Conservation (phyloP, 2,888 invertebrate species). For the Embidobia sp. region DNA sequence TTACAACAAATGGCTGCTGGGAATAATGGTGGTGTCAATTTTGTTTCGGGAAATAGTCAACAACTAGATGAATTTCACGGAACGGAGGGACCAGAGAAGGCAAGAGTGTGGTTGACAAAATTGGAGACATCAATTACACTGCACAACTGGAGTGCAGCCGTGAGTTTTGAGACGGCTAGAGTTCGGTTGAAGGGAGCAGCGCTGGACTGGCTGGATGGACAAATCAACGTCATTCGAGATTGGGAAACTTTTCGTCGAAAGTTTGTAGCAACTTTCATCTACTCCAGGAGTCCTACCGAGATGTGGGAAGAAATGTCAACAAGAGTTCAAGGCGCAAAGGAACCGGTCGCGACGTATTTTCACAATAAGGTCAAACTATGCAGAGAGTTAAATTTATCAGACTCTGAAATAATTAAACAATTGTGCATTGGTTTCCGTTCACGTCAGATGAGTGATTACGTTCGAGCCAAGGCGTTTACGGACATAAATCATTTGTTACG, state of each 20-base stretch:
- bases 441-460: not conserved
- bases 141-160: not conserved
- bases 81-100: not conserved
- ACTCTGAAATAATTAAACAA: not conserved
- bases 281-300: not conserved
- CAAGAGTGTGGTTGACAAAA: not conserved
- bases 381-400: not conserved
- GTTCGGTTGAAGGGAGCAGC: not conserved
- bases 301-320: not conserved
- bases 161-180: not conserved
- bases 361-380: not conserved
- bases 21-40: too few relatives aligned
- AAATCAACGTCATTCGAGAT: not conserved
- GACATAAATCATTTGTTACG: too few relatives aligned
- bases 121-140: not conserved
- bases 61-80: too few relatives aligned
- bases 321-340: not conserved
- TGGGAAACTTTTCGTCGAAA: not conserved
- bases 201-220: not conserved
- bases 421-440: not conserved
- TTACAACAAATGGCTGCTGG: too few relatives aligned
- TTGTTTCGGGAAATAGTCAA: too few relatives aligned
- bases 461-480: too few relatives aligned
- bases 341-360: not conserved
- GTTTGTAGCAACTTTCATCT: not conserved